These are phyloP conservation scores for Anneissia japonica DNA, from an alignment of 35 echinoderm and acorn worm species.

Conservation along the genomic window DNA sequence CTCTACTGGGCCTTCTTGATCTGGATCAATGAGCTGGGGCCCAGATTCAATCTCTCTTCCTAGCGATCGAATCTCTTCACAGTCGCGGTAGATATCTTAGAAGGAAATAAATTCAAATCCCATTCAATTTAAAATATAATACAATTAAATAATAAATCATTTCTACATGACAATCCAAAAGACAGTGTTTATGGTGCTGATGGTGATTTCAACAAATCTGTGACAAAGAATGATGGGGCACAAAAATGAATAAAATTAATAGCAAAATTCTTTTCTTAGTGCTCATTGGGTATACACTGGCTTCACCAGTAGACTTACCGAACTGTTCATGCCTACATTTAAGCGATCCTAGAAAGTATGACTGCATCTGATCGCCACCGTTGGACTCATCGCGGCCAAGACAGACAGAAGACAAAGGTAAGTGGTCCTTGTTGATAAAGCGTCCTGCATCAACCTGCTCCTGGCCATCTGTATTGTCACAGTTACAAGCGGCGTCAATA, in stretches of 20 bases:
- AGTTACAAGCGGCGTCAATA: not conserved
- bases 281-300: no score
- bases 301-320: conserved; percentile 10
- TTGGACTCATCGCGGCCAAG: not conserved
- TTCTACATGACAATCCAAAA: no score
- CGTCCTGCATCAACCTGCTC: not conserved
- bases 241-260: no score
- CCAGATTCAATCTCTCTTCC: not conserved
- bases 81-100: conserved; percentile 3
- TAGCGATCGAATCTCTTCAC: conserved; percentile 3
- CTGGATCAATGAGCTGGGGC: not conserved
- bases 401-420: not conserved
- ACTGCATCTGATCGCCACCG: not conserved
- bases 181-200: no score
- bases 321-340: conserved; percentile 2
- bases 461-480: not conserved
- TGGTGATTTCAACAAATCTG: no score
- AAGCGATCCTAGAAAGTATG: not conserved
- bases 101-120: not conserved
- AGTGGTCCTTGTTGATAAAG: conserved; percentile 6
- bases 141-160: no score
- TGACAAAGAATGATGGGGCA: no score
- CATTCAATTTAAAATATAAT: not conserved
- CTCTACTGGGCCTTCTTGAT: not conserved
- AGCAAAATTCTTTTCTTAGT: no score